Base-by-base conservation (phyloP, 2,888 invertebrate species). In the Hypsopygia costalis region DNA sequence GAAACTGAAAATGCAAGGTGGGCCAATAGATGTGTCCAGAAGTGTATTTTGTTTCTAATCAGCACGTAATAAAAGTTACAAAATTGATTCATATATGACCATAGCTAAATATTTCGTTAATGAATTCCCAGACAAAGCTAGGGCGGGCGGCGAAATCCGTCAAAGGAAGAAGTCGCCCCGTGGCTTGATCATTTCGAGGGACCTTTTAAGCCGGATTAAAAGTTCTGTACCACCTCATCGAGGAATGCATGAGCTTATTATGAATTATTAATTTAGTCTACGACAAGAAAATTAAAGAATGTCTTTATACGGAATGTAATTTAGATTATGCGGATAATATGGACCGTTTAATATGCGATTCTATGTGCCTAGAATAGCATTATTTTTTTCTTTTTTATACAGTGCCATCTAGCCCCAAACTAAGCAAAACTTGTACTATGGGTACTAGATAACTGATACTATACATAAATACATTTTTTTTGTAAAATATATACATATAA, bases 191-290 rank as follows among this genome's bases (percentile, higher is more conserved):
- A 69, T 70, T 69, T 62, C 57, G 53, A 63, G 56, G 51, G 61
- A 48, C 46, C 51, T 49, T 55, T 51, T 59, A 55, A 69, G 62
- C 61, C 63, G 72, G 73, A 79, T 80, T 81, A 81, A 79, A 79
- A 80, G 69, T 73, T 69, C 62, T 53, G 51, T 56, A 57, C 56
- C 61, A 59, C 55, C 57, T 61, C 52, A 50, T 52, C 50, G 53
- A 69, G 58, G 71, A 74, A 72, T 72, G 69, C 68, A 69, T 73
- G 68, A 63, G 69, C 60, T 72, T 72, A 71, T 75, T 69, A 72
- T 62, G 56, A 63, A 74, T 73, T 63, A 73, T 73, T 73, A 71
- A 74, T 71, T 65, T 59, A 54, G 58, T 49, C 51, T 52, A 55
- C 55, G 62, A 59, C 56, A 51, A 52, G 53, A 56, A 60, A 60